Percentiles rank a stretch among this genome's conserved stretches.
phyloP scores from a whole-genome alignment of 1,140 invertebrate genomes.

The Ostrea edulis region DNA sequence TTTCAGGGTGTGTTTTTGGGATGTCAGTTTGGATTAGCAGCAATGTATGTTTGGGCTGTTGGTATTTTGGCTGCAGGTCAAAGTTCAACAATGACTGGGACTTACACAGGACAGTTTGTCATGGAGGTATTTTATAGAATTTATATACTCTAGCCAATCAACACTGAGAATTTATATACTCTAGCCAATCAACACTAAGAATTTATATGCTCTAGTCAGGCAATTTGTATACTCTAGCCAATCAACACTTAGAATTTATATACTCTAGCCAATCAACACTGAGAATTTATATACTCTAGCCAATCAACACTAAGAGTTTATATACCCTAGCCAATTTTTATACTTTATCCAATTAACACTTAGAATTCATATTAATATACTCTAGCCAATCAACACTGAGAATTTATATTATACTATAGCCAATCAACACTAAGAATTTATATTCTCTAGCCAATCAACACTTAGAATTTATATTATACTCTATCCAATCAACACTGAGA shows the following conservation, averaged over 20 bases:
- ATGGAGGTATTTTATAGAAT: conserved; percentile 80
- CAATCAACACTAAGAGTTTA: too few species aligned
- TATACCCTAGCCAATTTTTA: too few species aligned
- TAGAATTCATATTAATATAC: too few species aligned
- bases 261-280: too few species aligned
- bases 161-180: not conserved
- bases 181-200: too few species aligned
- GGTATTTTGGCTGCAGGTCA: conserved; percentile 95
- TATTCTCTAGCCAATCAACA: too few species aligned
- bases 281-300: not conserved
- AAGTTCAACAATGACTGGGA: conserved; percentile 88
- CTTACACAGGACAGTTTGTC: conserved; percentile 83
- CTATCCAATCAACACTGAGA: not conserved
- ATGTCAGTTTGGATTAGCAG: conserved; percentile 88
- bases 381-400: too few species aligned
- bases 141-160: too few species aligned
- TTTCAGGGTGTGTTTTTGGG: conserved; percentile 89
- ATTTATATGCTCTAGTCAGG: too few species aligned
- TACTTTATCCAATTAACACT: too few species aligned
- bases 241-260: not conserved
- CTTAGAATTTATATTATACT: not conserved
- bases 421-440: not conserved
- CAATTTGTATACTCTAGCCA: not conserved
- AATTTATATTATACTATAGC: not conserved
- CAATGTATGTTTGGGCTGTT: conserved; percentile 94